phyloP scores from a whole-genome alignment of 2,113 vertebrate species.

The Brienomyrus brachyistius region DNA sequence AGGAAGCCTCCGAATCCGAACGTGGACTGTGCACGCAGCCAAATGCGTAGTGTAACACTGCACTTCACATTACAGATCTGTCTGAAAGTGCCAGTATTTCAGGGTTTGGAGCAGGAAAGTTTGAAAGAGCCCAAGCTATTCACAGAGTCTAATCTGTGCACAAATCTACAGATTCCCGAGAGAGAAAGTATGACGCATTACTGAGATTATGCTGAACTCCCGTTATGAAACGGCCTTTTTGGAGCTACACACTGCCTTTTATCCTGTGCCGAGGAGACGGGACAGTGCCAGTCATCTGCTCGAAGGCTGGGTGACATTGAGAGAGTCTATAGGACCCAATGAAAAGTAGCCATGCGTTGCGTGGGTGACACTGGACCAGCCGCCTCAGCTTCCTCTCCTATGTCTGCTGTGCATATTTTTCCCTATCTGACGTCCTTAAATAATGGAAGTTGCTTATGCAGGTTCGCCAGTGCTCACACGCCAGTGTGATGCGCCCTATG shows the following conservation, averaged over 20 bases:
- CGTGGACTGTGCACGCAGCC: not conserved
- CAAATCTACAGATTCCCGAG: not conserved
- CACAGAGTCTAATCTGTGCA: not conserved
- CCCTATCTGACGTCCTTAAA: not conserved
- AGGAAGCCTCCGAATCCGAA: not conserved
- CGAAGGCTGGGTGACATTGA: not conserved
- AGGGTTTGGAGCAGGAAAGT: not conserved
- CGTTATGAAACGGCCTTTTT: not conserved
- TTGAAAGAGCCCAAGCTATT: not conserved
- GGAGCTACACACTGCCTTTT: not conserved
- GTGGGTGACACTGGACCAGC: not conserved
- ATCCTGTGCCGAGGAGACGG: not conserved
- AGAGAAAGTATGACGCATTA: not conserved
- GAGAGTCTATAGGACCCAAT: not conserved
- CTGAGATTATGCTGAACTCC: not conserved
- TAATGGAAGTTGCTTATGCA: not conserved
- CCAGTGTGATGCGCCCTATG: too few species aligned
- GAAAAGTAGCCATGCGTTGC: not conserved
- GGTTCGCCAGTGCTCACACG: not conserved
- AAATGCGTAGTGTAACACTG: not conserved
- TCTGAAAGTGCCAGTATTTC: not conserved
- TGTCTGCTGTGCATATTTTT: not conserved
- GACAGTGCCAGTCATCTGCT: not conserved
- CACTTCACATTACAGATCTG: not conserved
- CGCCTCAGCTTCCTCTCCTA: not conserved